phyloP scores from a whole-genome alignment of 2,113 vertebrate species.

The Prolemur simus region DNA sequence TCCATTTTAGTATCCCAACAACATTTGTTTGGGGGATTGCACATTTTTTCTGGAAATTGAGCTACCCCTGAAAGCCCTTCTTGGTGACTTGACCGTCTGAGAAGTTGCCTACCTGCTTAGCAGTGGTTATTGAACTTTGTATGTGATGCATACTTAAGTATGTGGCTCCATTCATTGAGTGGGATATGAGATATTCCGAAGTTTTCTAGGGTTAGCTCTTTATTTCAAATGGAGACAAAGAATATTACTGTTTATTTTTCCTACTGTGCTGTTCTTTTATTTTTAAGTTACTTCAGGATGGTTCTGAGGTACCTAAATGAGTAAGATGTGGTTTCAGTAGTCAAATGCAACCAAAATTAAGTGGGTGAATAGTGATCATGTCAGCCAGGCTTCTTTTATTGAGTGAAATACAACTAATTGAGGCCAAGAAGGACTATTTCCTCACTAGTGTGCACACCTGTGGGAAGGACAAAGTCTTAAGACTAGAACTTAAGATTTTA shows the following conservation, averaged over 20 bases:
- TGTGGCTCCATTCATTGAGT: not conserved
- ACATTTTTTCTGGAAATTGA: not conserved
- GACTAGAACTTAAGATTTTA: not conserved
- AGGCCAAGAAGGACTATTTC: not conserved
- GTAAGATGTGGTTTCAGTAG: not conserved
- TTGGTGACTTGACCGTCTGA: not conserved
- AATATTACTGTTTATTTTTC: not conserved
- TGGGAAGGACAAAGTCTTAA: not conserved
- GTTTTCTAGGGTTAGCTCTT: not conserved
- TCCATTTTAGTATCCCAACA: not conserved
- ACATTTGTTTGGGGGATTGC: not conserved
- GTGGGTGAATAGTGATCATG: not conserved
- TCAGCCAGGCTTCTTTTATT: not conserved
- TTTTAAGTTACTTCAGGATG: not conserved
- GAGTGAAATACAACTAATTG: not conserved
- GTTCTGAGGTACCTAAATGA: not conserved
- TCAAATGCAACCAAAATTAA: not conserved
- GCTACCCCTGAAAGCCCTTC: not conserved
- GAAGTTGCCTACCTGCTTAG: not conserved
- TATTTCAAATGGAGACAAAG: not conserved
- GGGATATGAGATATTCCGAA: not conserved
- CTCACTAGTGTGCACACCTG: not conserved
- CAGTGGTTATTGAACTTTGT: not conserved
- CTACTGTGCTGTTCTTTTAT: not conserved
- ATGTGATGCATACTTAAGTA: not conserved